Evolutionary conservation across 2,888 invertebrate genomes (phyloP), one percentile per base, ranked within the genome.

Genomic region (Rhimphoctona megacephalus): DNA sequence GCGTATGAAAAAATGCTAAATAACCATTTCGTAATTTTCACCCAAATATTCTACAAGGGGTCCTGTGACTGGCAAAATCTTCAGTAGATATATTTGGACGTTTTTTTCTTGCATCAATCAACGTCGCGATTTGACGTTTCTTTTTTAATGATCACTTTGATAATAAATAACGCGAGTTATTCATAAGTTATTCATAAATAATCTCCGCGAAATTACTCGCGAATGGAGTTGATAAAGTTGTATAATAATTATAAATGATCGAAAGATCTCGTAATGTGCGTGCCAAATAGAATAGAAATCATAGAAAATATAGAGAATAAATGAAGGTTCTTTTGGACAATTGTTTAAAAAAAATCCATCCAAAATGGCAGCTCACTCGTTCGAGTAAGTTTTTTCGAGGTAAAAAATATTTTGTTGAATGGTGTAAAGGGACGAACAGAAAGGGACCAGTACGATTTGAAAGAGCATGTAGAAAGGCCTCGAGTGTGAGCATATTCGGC

Each of bases 401-500:
- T 30, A 6, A 14, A 30, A 61, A 61, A 57, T 54, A 25, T 54
- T 25, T 22, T 66, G 36, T n/a, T 36, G 66, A 36, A 64, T n/a
- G 36, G 33, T 66, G 69, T 43, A n/a, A 8, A 14, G 52, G 9
- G 52, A n/a, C 33, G 33, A 17, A 54, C 1, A 72, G 54, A 54
- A n/a, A 72, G 36, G 11, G 54, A 52, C 33, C 39, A 52, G 30
- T 7, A n/a, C n/a, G 61, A 25, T 25, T 61, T 64, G 25, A 39
- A 6, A 43, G 7, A 74, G 57, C 43, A 39, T 73, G 78, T 54
- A 64, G 25, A 49, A 22, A 66, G 36, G 11, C 22, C 46, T 57
- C n/a, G 9, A 74, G 74, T 54, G 57, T 46, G 69, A 82, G 61
- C 79, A 70, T 82, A 70, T 69, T 64, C 79, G 69, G 79, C 76